Conservation (phyloP, 2,113 vertebrate species). For the Hippocampus comes region DNA sequence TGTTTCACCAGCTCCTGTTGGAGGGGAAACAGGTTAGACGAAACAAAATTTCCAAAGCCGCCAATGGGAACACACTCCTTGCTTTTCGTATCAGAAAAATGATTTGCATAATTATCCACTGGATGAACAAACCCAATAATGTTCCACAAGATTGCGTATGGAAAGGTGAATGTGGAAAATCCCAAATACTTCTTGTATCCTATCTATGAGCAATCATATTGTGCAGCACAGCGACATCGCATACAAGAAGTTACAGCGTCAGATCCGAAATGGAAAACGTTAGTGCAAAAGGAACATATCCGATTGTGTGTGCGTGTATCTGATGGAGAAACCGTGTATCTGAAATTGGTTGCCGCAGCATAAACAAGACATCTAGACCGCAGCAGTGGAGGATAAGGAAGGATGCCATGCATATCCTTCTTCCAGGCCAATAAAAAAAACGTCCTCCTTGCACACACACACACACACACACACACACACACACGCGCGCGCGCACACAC, state of each 20-base stretch:
- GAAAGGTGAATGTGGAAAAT: not conserved
- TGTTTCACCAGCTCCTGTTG: conserved; percentile 92
- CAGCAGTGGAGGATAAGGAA: conserved; percentile 61
- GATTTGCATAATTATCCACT: not conserved
- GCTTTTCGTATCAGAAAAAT: not conserved
- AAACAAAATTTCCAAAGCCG: not conserved
- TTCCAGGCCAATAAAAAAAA: conserved; percentile 39
- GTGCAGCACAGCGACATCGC: conserved; percentile 5
- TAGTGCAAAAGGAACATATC: conserved; percentile 12
- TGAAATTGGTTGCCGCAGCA: conserved; percentile 63
- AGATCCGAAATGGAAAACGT: conserved; percentile 47
- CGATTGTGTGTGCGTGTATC: conserved; percentile 25
- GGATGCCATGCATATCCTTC: conserved; percentile 66
- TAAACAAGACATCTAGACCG: conserved; percentile 72
- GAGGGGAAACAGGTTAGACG: conserved; percentile 23
- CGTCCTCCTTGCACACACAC: not conserved
- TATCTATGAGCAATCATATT: conserved; percentile 10
- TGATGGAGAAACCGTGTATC: conserved; percentile 34
- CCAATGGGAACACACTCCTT: not conserved
- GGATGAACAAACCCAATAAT: not conserved
- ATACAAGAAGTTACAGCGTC: conserved; percentile 25
- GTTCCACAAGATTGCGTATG: not conserved
- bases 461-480: conserved; percentile 4
- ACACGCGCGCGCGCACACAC: conserved; percentile 18
- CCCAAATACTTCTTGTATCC: not conserved